phyloP scores from a whole-genome alignment of 2,797 vertebrate genomes.

The Zenarchopterus dispar region DNA sequence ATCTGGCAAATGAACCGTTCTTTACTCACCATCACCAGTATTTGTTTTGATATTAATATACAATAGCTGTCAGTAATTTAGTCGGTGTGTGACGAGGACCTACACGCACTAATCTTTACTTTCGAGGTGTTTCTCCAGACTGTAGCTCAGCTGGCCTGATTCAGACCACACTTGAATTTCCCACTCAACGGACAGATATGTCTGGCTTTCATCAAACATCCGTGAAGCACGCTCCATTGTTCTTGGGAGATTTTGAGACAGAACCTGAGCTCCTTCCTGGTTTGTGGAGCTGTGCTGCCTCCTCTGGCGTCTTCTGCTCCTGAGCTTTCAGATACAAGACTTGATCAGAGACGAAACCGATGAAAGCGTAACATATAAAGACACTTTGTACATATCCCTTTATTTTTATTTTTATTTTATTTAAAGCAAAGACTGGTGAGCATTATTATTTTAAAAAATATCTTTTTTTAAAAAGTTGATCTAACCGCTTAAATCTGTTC shows the following conservation, averaged over 20 bases:
- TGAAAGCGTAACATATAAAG: no score
- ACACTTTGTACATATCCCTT: no score
- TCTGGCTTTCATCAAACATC: neutral
- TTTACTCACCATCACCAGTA: neutral
- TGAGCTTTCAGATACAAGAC: constrained; percentile 81
- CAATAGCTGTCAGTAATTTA: neutral
- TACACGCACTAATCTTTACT: neutral
- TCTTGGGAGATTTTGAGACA: neutral
- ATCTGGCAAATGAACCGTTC: neutral
- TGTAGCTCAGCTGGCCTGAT: neutral
- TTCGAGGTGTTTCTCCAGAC: constrained; percentile 9
- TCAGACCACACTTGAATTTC: neutral
- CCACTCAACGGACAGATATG: neutral
- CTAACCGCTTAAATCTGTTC: no score
- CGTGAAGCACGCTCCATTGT: neutral
- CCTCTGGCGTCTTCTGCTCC: constrained; percentile 39
- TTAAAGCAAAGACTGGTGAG: no score
- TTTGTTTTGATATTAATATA: neutral
- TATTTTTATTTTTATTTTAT: no score
- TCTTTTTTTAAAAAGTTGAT: no score
- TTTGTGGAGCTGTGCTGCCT: constrained; percentile 22
- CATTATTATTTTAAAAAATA: no score
- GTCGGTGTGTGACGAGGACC: neutral
- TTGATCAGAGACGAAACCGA: no score
- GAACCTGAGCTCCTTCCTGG: neutral